Evolutionary conservation across 1,140 invertebrate species (phyloP).

Genomic region (Megathymus violae): DNA sequence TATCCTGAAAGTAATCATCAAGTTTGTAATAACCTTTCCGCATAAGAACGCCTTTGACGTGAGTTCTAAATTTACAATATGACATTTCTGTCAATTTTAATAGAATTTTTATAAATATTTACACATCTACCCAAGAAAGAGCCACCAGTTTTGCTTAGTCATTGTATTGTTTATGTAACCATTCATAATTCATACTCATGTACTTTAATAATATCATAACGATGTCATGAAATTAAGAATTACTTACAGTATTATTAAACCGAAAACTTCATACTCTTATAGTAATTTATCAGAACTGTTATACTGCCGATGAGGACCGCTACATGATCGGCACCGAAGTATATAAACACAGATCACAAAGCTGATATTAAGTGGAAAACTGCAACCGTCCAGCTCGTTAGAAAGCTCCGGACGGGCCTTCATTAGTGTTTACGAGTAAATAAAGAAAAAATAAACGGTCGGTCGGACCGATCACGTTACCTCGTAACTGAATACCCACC

Average conservation of each 20-base stretch:
- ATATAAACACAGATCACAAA: slow-evolving; percentile 53
- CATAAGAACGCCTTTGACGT: too few species aligned
- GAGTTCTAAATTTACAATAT: too few species aligned
- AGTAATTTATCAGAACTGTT: slow-evolving; percentile 7
- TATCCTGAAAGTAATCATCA: too few species aligned
- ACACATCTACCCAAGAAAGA: too few species aligned
- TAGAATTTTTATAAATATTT: too few species aligned
- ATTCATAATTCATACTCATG: too few species aligned
- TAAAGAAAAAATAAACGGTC: slow-evolving; percentile 48
- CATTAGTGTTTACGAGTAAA: slow-evolving; percentile 66
- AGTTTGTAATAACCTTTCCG: too few species aligned
- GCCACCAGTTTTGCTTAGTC: too few species aligned
- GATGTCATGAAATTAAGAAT: too few species aligned
- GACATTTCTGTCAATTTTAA: too few species aligned
- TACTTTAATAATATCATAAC: too few species aligned
- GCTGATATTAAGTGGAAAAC: slow-evolving; percentile 57
- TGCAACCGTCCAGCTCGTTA: slow-evolving; percentile 63
- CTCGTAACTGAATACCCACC: slow-evolving; percentile 41
- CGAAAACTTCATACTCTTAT: neutral
- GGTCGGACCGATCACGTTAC: slow-evolving; percentile 20
- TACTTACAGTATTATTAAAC: neutral
- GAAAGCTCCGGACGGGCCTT: slow-evolving; percentile 51
- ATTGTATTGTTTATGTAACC: too few species aligned
- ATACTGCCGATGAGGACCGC: neutral
- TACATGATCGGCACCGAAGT: slow-evolving; percentile 38